Percentiles rank a stretch among this genome's conserved stretches.
phyloP scores from a whole-genome alignment of 2,113 vertebrate genomes.

The Syngnathus typhle region DNA sequence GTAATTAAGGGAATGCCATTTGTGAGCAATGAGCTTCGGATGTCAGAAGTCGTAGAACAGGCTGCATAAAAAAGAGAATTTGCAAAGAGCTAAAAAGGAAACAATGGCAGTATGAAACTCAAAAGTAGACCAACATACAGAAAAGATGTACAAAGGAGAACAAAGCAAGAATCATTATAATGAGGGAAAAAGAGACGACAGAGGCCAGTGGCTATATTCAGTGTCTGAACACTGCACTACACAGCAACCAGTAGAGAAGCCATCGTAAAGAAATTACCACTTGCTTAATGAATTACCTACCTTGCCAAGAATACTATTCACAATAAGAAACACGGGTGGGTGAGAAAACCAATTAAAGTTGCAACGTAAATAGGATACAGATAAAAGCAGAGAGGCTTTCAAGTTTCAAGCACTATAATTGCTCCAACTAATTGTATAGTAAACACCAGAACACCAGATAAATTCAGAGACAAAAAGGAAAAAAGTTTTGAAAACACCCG shows the following conservation, averaged over 20 bases:
- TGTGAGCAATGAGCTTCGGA: background rate
- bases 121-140: background rate
- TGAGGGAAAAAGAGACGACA: constrained; percentile 22
- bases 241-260: constrained; percentile 39
- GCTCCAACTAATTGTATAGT: no score
- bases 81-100: background rate
- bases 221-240: constrained; percentile 15
- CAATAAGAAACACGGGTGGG: no score
- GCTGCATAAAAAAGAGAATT: background rate
- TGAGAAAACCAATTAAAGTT: no score
- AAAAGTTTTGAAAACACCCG: no score
- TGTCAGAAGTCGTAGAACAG: background rate
- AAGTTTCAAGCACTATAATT: no score
- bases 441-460: no score
- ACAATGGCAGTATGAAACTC: background rate
- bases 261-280: constrained; percentile 21
- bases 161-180: constrained; percentile 28
- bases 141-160: constrained; percentile 16
- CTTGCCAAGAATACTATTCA: constrained; percentile 26
- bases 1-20: no score
- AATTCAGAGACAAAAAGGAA: no score
- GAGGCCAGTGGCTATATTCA: constrained; percentile 25
- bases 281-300: constrained; percentile 43
- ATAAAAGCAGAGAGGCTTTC: no score
- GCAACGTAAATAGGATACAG: no score